Conservation (phyloP, 2,797 vertebrate species). For the Poecilia velifera region DNA sequence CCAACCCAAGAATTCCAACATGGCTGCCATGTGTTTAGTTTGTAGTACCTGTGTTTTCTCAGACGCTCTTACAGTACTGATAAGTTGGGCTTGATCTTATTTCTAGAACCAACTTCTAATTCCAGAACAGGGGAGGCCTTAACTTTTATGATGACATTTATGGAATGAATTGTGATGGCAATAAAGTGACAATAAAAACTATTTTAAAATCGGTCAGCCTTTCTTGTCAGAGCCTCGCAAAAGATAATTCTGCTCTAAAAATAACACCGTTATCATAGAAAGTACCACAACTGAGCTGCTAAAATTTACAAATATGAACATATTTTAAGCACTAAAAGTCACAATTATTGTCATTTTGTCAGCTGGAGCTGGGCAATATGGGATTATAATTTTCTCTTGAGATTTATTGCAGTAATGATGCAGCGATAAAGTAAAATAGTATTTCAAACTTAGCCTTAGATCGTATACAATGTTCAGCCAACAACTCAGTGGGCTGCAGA, state of each 20-base stretch:
- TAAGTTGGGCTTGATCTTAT: not conserved
- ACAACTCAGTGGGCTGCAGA: not conserved
- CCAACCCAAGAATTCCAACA: not conserved
- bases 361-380: not conserved
- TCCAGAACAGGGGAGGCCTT: not conserved
- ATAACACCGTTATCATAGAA: not conserved
- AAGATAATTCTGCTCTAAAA: not conserved
- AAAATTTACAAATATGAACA: not conserved
- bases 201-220: not conserved
- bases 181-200: not conserved
- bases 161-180: not conserved
- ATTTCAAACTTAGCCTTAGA: not conserved
- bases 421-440: not conserved
- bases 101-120: not conserved
- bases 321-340: not conserved
- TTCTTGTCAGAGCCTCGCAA: not conserved
- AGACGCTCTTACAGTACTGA: no score
- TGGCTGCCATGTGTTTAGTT: not conserved
- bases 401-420: not conserved
- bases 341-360: not conserved
- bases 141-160: not conserved
- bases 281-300: not conserved
- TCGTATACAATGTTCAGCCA: not conserved
- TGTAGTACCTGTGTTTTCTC: not conserved
- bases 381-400: not conserved